Conservation (phyloP, 2,113 vertebrate species). For the Anoplopoma fimbria region DNA sequence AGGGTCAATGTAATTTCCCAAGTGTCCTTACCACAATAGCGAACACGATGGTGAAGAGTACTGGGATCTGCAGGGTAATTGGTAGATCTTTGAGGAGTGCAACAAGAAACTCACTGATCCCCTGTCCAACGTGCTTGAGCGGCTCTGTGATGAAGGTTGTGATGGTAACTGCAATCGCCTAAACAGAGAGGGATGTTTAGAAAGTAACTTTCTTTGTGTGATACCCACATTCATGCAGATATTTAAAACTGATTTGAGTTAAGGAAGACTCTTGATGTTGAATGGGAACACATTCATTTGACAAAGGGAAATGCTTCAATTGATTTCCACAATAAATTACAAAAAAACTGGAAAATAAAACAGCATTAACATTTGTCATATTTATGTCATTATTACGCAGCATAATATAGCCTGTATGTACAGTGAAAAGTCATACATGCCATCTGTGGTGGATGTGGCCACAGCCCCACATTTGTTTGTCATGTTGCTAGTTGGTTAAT, state of each 20-base stretch:
- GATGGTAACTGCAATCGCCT: constrained; percentile 90
- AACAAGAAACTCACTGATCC: constrained; percentile 90
- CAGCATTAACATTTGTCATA: no score
- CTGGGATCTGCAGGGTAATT: constrained; percentile 87
- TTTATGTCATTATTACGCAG: not conserved
- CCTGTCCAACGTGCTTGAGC: constrained; percentile 92
- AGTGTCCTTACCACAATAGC: constrained; percentile 69
- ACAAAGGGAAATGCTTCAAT: not conserved
- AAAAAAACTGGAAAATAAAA: no score
- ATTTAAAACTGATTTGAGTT: not conserved
- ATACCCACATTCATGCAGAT: not conserved
- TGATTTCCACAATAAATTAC: not conserved
- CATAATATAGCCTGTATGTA: not conserved
- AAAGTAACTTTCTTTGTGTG: not conserved
- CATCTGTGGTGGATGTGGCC: no score
- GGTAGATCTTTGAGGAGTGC: constrained; percentile 94
- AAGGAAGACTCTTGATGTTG: not conserved
- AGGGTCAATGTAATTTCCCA: not conserved
- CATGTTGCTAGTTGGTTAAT: no score
- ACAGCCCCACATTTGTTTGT: no score
- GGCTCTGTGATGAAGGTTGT: constrained; percentile 94
- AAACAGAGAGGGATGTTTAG: constrained; percentile 12
- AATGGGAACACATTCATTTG: not conserved
- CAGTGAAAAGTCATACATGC: not conserved
- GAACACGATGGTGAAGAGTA: constrained; percentile 85